Base-by-base conservation (phyloP, 1,140 invertebrate species). In the Drosophila littoralis region DNA sequence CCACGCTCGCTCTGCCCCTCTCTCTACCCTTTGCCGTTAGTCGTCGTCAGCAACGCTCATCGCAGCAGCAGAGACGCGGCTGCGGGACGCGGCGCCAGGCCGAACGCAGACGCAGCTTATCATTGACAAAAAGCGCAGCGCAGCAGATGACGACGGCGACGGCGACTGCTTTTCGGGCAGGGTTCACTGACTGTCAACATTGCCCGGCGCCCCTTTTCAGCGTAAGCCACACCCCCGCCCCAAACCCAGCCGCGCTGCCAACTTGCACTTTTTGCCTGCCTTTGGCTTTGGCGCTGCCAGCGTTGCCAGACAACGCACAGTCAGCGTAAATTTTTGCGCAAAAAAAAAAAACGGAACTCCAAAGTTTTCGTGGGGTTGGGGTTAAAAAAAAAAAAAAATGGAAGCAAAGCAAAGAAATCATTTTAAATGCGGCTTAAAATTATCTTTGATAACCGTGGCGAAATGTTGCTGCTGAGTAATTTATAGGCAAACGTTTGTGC, bases 341-440 rank as follows among this genome's bases (percentile, higher is more conserved):
- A 33, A 66, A 15, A 40, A 42, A 43, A 15, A 33, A 45, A 42
- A 45, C 67, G 67, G 67, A 83, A 64, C 35, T 51, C 67, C 67
- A 70, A 33, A 60, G 61, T 57, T 64, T 22, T 48, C 45, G n/a
- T 12, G 10, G 13, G 8, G 48, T 43, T 42, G 40, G n/a, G 40
- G 12, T 13, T 42, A 54, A 54, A 36, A 54, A 15, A 38, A 46
- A 46, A 15, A 48, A 22, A 38, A 35, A 36, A 77, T 73, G 72
- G 72, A 57, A 28, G 22, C 22, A 77, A 67, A 78, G 72, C 67
- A 83, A 82, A 77, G 79, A 88, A 88, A 88, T 85, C 65, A 81
- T 85, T 85, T 84, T 84, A 84, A 85, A 84, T 84, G 81, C 81
- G 81, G 81, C 81, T 84, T 84, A 84, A 84, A 84, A 84, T 84